phyloP scores from a whole-genome alignment of 2,113 vertebrate species.

The Ginglymostoma cirratum region DNA sequence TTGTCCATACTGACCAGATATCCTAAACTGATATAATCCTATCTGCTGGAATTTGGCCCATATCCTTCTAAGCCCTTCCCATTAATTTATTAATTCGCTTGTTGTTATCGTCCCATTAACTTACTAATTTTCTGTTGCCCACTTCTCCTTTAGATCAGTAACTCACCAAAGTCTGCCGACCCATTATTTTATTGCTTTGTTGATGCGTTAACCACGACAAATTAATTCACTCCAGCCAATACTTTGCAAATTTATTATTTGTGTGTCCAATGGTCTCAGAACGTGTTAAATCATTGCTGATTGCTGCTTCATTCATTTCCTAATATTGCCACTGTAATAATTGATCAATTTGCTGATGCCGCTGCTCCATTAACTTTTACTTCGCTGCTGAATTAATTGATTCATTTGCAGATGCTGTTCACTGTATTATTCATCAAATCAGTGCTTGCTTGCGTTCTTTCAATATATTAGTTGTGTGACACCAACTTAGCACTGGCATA shows the following conservation, averaged over 20 bases:
- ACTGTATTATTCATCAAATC: not conserved
- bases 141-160: not conserved
- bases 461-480: not conserved
- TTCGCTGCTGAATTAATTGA: not conserved
- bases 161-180: not conserved
- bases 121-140: slow-evolving; percentile 1
- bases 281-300: not conserved
- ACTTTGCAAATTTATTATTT: not conserved
- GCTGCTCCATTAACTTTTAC: not conserved
- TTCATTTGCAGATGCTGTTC: not conserved
- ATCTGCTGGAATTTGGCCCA: no score
- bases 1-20: no score
- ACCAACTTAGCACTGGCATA: not conserved
- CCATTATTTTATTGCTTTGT: not conserved
- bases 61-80: no score
- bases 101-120: not conserved
- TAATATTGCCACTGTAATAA: not conserved
- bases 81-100: not conserved
- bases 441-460: not conserved
- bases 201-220: not conserved
- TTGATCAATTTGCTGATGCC: not conserved
- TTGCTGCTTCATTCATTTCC: not conserved
- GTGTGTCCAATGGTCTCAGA: not conserved
- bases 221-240: not conserved
- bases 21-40: no score